Evolutionary conservation across 23 tunicate genomes (phyloP).

Genomic region (Clavelina lepadiformis): DNA sequence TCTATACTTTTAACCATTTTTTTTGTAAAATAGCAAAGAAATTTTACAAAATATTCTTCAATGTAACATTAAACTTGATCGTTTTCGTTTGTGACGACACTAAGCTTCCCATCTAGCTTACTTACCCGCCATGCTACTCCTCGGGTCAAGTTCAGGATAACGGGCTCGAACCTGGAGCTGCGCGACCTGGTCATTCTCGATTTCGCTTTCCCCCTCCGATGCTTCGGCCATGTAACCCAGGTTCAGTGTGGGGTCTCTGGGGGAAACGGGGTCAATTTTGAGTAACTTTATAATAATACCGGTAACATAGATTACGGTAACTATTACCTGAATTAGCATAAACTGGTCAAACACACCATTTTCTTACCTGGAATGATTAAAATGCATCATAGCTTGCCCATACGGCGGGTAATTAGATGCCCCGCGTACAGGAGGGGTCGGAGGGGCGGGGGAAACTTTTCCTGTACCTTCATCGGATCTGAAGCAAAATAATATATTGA

Average conservation of each 20-base stretch:
- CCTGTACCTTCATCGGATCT: background rate
- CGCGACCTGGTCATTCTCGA: slow-evolving; percentile 28
- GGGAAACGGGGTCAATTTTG: too few relatives aligned
- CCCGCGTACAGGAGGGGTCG: slow-evolving; percentile 41
- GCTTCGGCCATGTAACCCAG: slow-evolving; percentile 46
- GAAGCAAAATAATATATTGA: background rate
- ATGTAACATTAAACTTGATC: background rate
- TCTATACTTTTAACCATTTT: too few relatives aligned
- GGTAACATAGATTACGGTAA: too few relatives aligned
- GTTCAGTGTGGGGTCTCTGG: slow-evolving; percentile 35
- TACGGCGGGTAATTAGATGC: slow-evolving; percentile 20
- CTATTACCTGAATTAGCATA: too few relatives aligned
- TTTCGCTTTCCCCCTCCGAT: slow-evolving; percentile 45
- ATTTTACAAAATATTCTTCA: background rate
- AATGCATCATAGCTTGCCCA: slow-evolving; percentile 17
- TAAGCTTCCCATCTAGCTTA: background rate
- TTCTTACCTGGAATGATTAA: slow-evolving; percentile 17
- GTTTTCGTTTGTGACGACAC: background rate
- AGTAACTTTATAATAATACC: too few relatives aligned
- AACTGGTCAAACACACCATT: background rate
- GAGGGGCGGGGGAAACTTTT: slow-evolving; percentile 25
- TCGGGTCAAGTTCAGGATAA: slow-evolving; percentile 13
- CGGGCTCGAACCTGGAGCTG: slow-evolving; percentile 1
- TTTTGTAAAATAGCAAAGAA: too few relatives aligned
- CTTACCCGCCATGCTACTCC: slow-evolving; percentile 12